Evolutionary conservation across 2,113 vertebrate genomes (phyloP).

Genomic region (Tretioscincus oriximinensis): DNA sequence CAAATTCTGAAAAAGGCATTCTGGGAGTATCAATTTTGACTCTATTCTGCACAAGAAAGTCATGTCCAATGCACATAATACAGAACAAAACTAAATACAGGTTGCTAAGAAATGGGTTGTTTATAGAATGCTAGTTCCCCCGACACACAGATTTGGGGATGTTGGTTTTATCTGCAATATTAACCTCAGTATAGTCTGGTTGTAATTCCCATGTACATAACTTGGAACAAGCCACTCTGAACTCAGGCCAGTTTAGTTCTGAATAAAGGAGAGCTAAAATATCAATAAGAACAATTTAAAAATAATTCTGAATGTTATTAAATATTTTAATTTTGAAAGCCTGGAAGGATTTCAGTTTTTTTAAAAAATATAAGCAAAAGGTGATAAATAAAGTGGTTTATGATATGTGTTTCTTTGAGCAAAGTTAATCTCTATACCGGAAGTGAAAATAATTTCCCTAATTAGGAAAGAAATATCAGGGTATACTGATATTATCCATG

Average conservation of each 20-base stretch:
- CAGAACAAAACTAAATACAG: too few species aligned
- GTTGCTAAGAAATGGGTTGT: too few species aligned
- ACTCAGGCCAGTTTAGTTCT: neutral
- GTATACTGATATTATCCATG: too few species aligned
- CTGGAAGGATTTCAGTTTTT: neutral
- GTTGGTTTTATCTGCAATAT: neutral
- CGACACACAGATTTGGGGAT: too few species aligned
- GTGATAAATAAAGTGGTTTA: neutral
- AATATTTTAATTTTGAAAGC: too few species aligned
- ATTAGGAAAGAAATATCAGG: neutral
- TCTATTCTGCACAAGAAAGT: too few species aligned
- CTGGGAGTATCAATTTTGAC: too few species aligned
- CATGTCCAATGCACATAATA: too few species aligned
- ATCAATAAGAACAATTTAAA: neutral
- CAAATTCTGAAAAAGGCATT: too few species aligned
- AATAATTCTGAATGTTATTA: constrained; percentile 1
- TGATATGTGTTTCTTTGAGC: neutral
- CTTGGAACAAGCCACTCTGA: neutral
- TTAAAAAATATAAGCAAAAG: neutral
- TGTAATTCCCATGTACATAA: neutral
- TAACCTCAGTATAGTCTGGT: neutral
- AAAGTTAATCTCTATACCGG: neutral
- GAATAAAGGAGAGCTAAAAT: neutral
- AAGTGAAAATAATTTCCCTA: neutral
- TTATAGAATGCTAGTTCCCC: too few species aligned